Base-by-base conservation (phyloP, 2,888 invertebrate species). In the Imbricaverruca yamaguchii region DNA sequence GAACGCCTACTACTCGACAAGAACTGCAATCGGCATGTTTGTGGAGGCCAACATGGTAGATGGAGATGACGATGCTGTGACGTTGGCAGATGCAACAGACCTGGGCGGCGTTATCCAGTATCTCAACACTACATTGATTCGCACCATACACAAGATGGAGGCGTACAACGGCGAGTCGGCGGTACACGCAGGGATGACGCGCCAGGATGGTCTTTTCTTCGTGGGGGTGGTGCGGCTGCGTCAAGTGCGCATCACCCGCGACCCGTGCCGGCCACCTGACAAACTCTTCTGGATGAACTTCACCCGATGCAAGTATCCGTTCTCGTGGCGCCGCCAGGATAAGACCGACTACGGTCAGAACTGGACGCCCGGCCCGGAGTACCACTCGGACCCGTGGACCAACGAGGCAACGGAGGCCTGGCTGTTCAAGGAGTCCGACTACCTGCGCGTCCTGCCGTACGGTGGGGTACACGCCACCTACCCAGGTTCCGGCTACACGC, bases 1-100 rank as follows among this genome's bases (percentile, higher is more conserved):
- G 21, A 85, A 86, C 83, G 86, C 87, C 57, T 88, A 85, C 83
- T 84, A 84, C 25, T 86, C 87, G 84, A 87, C 88, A 83, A 83
- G 85, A 80, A 86, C 79, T 0, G 79, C 59, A 7, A 57, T 23
- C 15, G 57, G 57, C 18, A 57, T 79, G 79, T 59, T 79, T 39
- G 57, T 79, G 25, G 79, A 79, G 3, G 74, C 25, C 13, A 12
- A 57, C 18, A 0, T 56, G 23, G 57, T 79, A 2, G 57, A 10
- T 0, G 79, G 59, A 57, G 57, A 79, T 10, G 57, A 79, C 4
- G 79, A 79, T 57, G 56, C 57, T 6, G 79, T 79, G 13, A 13
- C 6, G 8, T 39, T 79, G 10, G 23, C n/a, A 4, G 79, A 79
- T 15, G 79, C 25, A 8, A 57, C 56, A 8, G 25, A 56, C 13